Evolutionary conservation across 2,888 invertebrate species (phyloP).

Genomic region (Lycia hirtaria): DNA sequence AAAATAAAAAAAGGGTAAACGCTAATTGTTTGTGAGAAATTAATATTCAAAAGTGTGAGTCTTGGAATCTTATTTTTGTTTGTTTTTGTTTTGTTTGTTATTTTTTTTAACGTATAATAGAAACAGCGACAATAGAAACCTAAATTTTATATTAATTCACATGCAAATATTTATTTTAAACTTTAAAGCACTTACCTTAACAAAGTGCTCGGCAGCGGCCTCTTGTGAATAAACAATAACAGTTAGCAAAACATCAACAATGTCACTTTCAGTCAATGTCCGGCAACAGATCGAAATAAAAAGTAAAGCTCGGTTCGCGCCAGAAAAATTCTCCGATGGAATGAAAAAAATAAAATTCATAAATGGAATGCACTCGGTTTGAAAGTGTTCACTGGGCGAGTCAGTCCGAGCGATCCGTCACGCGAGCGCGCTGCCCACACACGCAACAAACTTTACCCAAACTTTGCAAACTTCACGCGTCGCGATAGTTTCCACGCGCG

Average conservation of each 20-base stretch:
- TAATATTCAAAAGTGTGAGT: slow-evolving; percentile 42
- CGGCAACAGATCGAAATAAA: slow-evolving; percentile 59
- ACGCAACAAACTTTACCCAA: slow-evolving; percentile 73
- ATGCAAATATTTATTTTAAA: not conserved
- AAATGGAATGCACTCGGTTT: slow-evolving; percentile 14
- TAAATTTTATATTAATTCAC: not conserved
- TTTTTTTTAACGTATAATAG: no score
- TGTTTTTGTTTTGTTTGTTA: no score
- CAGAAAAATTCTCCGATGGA: slow-evolving; percentile 58
- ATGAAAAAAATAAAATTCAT: slow-evolving; percentile 43
- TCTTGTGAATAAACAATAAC: slow-evolving; percentile 62
- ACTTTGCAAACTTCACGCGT: slow-evolving; percentile 73
- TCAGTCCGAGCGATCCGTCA: slow-evolving; percentile 51
- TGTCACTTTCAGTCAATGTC: slow-evolving; percentile 72
- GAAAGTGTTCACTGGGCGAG: slow-evolving; percentile 38
- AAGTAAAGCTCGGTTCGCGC: slow-evolving; percentile 50
- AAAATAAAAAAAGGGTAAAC: slow-evolving; percentile 15
- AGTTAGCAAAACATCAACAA: slow-evolving; percentile 76
- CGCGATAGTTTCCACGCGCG: slow-evolving; percentile 61
- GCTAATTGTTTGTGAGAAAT: slow-evolving; percentile 58
- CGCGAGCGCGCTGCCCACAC: slow-evolving; percentile 67
- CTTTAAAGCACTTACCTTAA: slow-evolving; percentile 61
- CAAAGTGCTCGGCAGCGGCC: slow-evolving; percentile 40
- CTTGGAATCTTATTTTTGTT: slow-evolving; percentile 33
- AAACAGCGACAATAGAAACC: no score